Base-by-base conservation (phyloP, 2,888 invertebrate genomes). In the Gibbula magus region DNA sequence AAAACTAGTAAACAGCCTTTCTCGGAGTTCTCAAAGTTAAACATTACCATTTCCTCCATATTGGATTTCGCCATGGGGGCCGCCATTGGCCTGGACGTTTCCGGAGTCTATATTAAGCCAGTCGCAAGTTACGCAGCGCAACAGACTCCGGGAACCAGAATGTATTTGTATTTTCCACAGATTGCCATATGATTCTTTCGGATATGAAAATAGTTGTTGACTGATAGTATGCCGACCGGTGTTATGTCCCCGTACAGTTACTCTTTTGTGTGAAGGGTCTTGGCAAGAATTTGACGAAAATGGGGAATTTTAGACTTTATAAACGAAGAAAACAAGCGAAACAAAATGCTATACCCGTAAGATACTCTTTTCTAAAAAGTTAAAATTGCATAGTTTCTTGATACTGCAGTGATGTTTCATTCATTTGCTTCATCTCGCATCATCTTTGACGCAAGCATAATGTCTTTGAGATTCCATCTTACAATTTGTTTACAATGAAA, bases 271-370 rank as follows among this genome's bases (percentile, higher is more conserved):
- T 70, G 70, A 39, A 70, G 70, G 39, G 35, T 35, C 35, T 32
- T 35, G 35, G 70, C 16, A 70, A 70, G 70, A 70, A 70, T 70
- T 70, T 70, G 70, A 70, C 32, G 61, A 70, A 70, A 70, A 70
- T 70, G 70, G 70, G 70, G 70, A 35, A 70, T 35, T 70, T 32
- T 35, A 35, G 70, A 70, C 20, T 35, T 35, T 35, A 20, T 35
- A n/a, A 32, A 70, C 39, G 32, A 35, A n/a, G 20, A 35, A 35
- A 70, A 35, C n/a, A 18, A 35, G 35, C 13, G 35, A 70, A 32
- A 35, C 70, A 39, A 35, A 70, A 35, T 70, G 35, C 20, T 20
- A 18, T 35, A 2, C 70, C 29, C 35, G 70, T 70, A 70, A 70
- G 70, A 70, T 3, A 20, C 20, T 56, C 8, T 22, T 22, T 22